These are phyloP conservation scores for Chrysopa pallens DNA, from an alignment of 1,140 invertebrate genomes.

Conservation along the genomic window DNA sequence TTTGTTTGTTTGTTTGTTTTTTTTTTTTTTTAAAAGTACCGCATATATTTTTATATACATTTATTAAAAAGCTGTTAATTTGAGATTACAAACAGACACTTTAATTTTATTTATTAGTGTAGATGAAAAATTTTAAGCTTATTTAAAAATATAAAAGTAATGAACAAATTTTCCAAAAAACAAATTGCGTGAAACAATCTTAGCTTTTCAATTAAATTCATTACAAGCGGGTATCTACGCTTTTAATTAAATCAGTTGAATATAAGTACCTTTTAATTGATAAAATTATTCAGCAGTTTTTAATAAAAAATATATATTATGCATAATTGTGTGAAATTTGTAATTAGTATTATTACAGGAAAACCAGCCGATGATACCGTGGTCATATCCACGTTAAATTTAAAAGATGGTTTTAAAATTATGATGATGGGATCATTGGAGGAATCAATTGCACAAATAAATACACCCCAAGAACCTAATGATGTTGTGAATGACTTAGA, in stretches of 20 bases:
- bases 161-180: too few relatives aligned
- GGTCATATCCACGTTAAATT: slow-evolving; percentile 43
- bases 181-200: too few relatives aligned
- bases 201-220: too few relatives aligned
- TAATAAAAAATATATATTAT: background rate
- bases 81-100: too few relatives aligned
- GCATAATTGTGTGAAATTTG: slow-evolving; percentile 5
- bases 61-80: too few relatives aligned
- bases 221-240: too few relatives aligned
- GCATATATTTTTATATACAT: too few relatives aligned
- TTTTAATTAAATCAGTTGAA: background rate
- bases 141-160: too few relatives aligned
- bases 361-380: slow-evolving; percentile 63
- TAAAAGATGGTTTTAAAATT: slow-evolving; percentile 80
- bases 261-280: background rate
- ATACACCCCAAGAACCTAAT: slow-evolving; percentile 59
- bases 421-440: slow-evolving; percentile 96
- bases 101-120: too few relatives aligned
- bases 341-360: slow-evolving; percentile 31
- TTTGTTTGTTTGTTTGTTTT: too few relatives aligned
- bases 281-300: background rate
- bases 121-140: too few relatives aligned
- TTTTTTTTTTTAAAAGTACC: too few relatives aligned
- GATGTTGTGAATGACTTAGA: slow-evolving; percentile 77
- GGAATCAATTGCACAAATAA: slow-evolving; percentile 70